A percentile compares a stretch with the other conserved stretches of the same genome.
phyloP scores from a whole-genome alignment of 1,140 invertebrate genomes.

The Drosophila watanabei region DNA sequence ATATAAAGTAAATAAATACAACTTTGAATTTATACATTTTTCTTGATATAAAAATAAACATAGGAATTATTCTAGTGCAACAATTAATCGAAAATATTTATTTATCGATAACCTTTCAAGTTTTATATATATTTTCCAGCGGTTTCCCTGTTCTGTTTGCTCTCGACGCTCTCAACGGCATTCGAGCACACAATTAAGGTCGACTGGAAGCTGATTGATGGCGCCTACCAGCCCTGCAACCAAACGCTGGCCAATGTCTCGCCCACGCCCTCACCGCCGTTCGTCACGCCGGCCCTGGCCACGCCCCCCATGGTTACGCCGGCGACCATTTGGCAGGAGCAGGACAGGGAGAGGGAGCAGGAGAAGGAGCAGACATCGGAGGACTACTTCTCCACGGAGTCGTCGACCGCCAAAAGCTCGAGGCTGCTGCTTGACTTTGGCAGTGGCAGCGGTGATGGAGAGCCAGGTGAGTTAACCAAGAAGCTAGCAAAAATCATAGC shows the following conservation, averaged over 20 bases:
- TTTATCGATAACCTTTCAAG: constrained; percentile 9
- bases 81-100: not conserved
- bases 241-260: constrained; percentile 72
- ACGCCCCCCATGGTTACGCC: constrained; percentile 39
- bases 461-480: constrained; percentile 49
- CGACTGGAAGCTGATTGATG: constrained; percentile 72
- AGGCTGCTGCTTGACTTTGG: constrained; percentile 38
- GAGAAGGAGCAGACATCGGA: constrained; percentile 6
- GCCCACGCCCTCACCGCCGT: constrained; percentile 38
- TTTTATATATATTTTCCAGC: constrained; percentile 39
- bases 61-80: too few species aligned
- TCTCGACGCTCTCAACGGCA: constrained; percentile 88
- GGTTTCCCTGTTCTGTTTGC: constrained; percentile 89
- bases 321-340: constrained; percentile 43
- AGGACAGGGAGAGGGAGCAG: constrained; percentile 5
- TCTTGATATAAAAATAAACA: too few species aligned
- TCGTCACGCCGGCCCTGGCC: constrained; percentile 21
- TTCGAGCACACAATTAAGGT: constrained; percentile 88
- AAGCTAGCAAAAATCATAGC: not conserved
- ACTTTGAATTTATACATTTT: not conserved
- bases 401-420: constrained; percentile 21
- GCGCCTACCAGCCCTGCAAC: constrained; percentile 76
- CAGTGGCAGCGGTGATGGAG: constrained; percentile 62
- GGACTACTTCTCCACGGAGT: constrained; percentile 4
- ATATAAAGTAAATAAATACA: too few species aligned